Base-by-base conservation (phyloP, 1,140 invertebrate species). In the Drosophila bifasciata region DNA sequence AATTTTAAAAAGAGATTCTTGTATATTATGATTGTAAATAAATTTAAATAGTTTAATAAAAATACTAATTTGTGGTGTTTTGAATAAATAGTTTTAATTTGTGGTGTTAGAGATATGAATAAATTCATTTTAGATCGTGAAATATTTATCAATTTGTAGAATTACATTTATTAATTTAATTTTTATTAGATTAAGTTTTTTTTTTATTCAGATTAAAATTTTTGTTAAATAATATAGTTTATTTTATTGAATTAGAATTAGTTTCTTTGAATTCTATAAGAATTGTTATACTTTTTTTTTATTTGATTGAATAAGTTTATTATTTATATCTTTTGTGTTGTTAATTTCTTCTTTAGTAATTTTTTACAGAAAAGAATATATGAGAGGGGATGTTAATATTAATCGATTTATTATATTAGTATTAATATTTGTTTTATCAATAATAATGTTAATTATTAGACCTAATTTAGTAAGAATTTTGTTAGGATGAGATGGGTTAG, bases 41-140 rank as follows among this genome's bases (percentile, higher is more conserved):
- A n/a, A 92, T 92, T 93, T 93, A 93, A 92, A 93, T 93, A 93
- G 92, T 94, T 94, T 93, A 93, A 90, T 57, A 74, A 92, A 94
- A 94, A 93, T 93, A 89, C 93, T 94, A 91, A 93, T 93, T 93
- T 93, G 93, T n/a, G n/a, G n/a, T n/a, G n/a, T n/a, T n/a, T n/a
- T n/a, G n/a, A n/a, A n/a, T n/a, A n/a, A n/a, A n/a, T n/a, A n/a
- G n/a, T n/a, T n/a, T n/a, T n/a, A n/a, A n/a, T n/a, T n/a, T n/a
- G n/a, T 93, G 93, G 92, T 70, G 67, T 93, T 92, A 93, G 92
- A 91, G 84, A 93, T 92, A 92, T 91, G 74, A 75, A 67, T 90
- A 64, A 89, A 50, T 92, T 92, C 91, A 66, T 93, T 88, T 90
- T 92, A 74, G 90, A 94, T 91, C 83, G 85, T 89, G 76, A 79